Percentiles rank a stretch among this genome's conserved stretches.
phyloP scores from a whole-genome alignment of 1,140 invertebrate genomes.

The Drosophila willistoni region DNA sequence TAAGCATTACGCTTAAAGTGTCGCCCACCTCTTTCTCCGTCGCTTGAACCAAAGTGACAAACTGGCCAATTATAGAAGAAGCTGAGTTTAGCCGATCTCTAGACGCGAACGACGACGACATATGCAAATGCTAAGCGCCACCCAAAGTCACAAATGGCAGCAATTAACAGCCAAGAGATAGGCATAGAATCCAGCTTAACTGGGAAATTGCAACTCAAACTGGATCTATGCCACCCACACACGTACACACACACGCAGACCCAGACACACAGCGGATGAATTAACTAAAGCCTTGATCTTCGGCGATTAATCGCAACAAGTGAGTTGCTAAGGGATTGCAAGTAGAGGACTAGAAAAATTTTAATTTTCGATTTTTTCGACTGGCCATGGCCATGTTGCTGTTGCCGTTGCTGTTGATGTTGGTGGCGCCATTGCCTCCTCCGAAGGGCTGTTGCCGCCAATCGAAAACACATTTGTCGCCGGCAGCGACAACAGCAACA shows the following conservation, averaged over 20 bases:
- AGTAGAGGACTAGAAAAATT: constrained; percentile 49
- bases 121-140: constrained; percentile 38
- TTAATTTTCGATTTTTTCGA: constrained; percentile 61
- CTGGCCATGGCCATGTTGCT: constrained; percentile 30
- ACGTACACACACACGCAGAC: constrained; percentile 27
- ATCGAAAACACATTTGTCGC: constrained; percentile 82
- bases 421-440: constrained; percentile 56
- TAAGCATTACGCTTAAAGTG: constrained; percentile 33
- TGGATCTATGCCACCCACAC: constrained; percentile 61
- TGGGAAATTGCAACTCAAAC: neutral
- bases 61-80: constrained; percentile 70
- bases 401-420: constrained; percentile 56
- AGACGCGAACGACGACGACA: constrained; percentile 33
- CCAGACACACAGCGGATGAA: constrained; percentile 32
- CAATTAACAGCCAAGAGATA: constrained; percentile 76
- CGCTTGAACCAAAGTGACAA: constrained; percentile 48
- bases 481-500: constrained; percentile 41
- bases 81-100: constrained; percentile 45
- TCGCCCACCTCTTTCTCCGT: constrained; percentile 24
- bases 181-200: constrained; percentile 12
- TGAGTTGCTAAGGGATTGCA: constrained; percentile 20
- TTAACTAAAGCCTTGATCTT: constrained; percentile 80
- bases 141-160: constrained; percentile 52
- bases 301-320: constrained; percentile 77
- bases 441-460: constrained; percentile 56